Percentiles rank a stretch among this genome's conserved stretches.
Conservation (phyloP, 2,797 vertebrate genomes). For the Cynodonichthys magdalenae region DNA sequence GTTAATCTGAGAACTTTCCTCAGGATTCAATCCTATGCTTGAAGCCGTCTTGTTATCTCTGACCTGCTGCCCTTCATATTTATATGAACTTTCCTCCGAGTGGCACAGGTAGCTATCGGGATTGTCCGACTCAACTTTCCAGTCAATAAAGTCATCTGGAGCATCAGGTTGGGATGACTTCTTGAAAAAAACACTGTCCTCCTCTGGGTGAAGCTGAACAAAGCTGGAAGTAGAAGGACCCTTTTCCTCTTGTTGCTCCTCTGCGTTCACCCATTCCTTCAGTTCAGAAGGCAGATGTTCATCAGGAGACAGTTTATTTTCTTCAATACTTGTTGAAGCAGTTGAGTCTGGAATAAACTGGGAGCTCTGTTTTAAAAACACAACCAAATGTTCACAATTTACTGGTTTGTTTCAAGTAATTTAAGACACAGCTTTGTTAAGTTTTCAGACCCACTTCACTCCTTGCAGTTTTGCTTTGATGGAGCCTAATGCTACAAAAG, state of each 20-base stretch:
- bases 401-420: no score
- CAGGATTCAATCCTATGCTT: not conserved
- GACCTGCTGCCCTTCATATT: no score
- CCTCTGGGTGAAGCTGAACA: conserved; percentile 33
- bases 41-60: not conserved
- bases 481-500: no score
- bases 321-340: conserved; percentile 7
- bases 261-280: conserved; percentile 27
- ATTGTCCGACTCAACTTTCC: conserved; percentile 20
- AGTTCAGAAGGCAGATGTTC: conserved; percentile 31
- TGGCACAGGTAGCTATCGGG: not conserved
- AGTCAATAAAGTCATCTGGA: not conserved
- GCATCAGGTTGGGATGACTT: not conserved
- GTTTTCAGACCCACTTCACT: no score
- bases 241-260: conserved; percentile 4
- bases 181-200: conserved; percentile 23
- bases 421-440: not conserved
- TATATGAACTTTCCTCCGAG: not conserved
- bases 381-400: not conserved
- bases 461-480: no score
- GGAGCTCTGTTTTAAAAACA: not conserved
- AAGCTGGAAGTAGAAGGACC: conserved; percentile 24
- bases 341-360: not conserved
- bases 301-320: conserved; percentile 32
- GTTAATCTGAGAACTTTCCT: not conserved